Evolutionary conservation across 1,140 invertebrate genomes (phyloP), one percentile per base, ranked within the genome.

Genomic region (Luehdorfia chinensis): DNA sequence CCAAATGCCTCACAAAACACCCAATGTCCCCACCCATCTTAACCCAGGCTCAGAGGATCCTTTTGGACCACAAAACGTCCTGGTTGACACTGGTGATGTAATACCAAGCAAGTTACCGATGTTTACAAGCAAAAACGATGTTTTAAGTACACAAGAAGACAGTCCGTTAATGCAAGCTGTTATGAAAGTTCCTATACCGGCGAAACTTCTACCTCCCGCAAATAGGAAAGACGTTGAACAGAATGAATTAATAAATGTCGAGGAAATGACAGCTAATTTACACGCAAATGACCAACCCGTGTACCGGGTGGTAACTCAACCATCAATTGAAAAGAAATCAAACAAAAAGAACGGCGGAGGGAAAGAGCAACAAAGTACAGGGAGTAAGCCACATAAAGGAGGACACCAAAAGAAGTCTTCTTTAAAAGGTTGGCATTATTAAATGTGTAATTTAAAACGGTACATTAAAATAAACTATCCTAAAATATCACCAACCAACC

Each of bases 251-350:
- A 66, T 80, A 47, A 56, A 69, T 12, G 60, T 75, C 4, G 75
- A 80, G 39, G 83, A 86, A 62, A 63, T 86, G 67, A 86, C 73
- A 11, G 83, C 79, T 28, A 83, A 75, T 62, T 66, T 86, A 15
- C 83, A 86, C 50, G 83, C 83, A 30, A 86, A 86, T 27, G 83
- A 86, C 51, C 83, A 86, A 45, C 83, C 79, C 2, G 65, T 84
- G 39, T 86, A 86, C 55, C 75, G 80, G 65, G 78, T 86, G n/a
- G 83, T 86, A 3, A 84, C 83, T 12, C 79, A 84, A 48, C 83
- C 83, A 4, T 59, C 79, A 23, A 46, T 61, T 15, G 80, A 84
- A 33, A 81, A 81, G 54, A 84, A 86, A 59, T 50, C 49, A 23
- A 79, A 75, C 32, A 86, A 75, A 36, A 75, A 86, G 52, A 68